Evolutionary conservation across 2,888 invertebrate genomes (phyloP), one percentile per base, ranked within the genome.

Genomic region (Campoletis raptor): DNA sequence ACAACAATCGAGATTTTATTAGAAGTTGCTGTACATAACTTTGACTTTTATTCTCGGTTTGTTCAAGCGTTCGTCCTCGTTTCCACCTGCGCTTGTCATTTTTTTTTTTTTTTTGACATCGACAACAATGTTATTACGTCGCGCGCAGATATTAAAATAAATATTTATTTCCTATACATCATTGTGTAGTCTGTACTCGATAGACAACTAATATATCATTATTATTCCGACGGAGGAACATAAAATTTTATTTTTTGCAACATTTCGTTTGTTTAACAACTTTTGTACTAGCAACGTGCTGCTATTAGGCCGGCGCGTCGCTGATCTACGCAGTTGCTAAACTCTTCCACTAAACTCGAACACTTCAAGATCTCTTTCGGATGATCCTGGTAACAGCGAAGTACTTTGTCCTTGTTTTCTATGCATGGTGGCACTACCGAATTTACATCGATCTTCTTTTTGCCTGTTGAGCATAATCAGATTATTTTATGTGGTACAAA

Each of bases 361-460:
- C 96, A 96, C 85, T 95, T 95, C 84, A 96, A 94, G 18, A 96
- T 95, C 91, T 96, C 95, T 72, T 95, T 95, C 7, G 96, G 95
- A 95, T 96, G 92, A 7, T 95, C 94, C 89, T 95, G 95, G 90
- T 96, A 96, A 91, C 96, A 96, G 86, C 95, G 95, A 82, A 96
- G 94, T 15, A 96, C 95, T 89, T 95, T 95, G 45, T 95, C 94
- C 90, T 95, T 96, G 12, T 95, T 94, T 77, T 95, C 95, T 85
- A 95, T 94, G 88, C 96, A 96, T 7, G 96, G 96, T 12, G 95
- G 95, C 85, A 93, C 90, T 42, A 80, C 81, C 45, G 85, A 85
- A 81, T 80, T 85, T 10, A 85, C 48, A 61, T 88, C 85, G 21
- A 88, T 73, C 84, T 85, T 87, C 73, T 89, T 86, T 36, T 88